phyloP scores from a whole-genome alignment of 1,140 invertebrate genomes.

The Panulirus ornatus region DNA sequence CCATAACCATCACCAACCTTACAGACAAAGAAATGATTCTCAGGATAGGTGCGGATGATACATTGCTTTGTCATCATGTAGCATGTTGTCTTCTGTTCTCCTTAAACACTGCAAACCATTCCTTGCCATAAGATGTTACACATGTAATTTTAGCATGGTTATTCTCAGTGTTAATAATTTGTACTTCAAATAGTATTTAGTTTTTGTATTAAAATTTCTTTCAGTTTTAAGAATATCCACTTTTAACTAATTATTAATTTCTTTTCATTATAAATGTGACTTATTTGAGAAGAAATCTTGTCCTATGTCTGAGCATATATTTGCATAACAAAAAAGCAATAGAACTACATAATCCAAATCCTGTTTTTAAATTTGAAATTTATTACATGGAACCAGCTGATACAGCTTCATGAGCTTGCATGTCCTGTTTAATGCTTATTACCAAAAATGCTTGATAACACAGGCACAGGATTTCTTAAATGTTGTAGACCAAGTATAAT shows the following conservation, averaged over 20 bases:
- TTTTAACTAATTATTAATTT: conserved; percentile 12
- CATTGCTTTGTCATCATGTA: conserved; percentile 41
- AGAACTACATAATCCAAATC: background rate
- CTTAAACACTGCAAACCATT: conserved; percentile 54
- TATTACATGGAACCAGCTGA: background rate
- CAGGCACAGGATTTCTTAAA: conserved; percentile 54
- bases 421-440: conserved; percentile 28
- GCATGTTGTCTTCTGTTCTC: conserved; percentile 51
- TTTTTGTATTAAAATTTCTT: conserved; percentile 14
- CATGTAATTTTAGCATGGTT: conserved; percentile 21
- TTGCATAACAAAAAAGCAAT: background rate
- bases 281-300: conserved; percentile 24
- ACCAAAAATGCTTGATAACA: conserved; percentile 47
- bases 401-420: conserved; percentile 6
- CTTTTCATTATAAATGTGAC: background rate
- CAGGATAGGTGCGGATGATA: conserved; percentile 74
- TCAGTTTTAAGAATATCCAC: background rate
- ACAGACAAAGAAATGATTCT: conserved; percentile 71
- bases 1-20: conserved; percentile 72
- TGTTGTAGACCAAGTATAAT: conserved; percentile 18
- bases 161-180: conserved; percentile 28
- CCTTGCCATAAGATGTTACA: conserved; percentile 23
- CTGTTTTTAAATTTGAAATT: background rate
- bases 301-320: background rate
- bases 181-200: background rate